phyloP scores from a whole-genome alignment of 2,888 invertebrate species.

The Pandemis heparana region DNA sequence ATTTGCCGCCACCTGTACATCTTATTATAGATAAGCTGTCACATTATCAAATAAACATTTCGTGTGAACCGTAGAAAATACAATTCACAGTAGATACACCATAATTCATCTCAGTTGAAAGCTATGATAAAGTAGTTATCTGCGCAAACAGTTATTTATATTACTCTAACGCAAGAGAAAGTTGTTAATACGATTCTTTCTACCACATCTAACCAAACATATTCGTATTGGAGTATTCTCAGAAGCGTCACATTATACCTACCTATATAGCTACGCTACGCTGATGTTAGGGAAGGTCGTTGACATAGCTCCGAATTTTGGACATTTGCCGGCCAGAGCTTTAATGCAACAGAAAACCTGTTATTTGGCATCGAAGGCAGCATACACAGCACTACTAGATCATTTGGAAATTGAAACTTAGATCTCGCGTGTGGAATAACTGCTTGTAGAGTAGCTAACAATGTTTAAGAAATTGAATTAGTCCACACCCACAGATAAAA shows the following conservation, averaged over 20 bases:
- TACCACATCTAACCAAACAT: slow-evolving; percentile 24
- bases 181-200: slow-evolving; percentile 39
- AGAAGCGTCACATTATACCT: not conserved
- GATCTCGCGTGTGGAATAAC: not conserved
- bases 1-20: no score
- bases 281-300: slow-evolving; percentile 41
- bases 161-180: slow-evolving; percentile 42
- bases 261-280: no score
- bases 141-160: slow-evolving; percentile 40
- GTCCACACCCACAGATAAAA: not conserved
- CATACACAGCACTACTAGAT: not conserved
- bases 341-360: not conserved
- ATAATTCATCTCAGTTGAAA: slow-evolving; percentile 31
- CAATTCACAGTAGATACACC: slow-evolving; percentile 3
- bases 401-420: not conserved
- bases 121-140: slow-evolving; percentile 30
- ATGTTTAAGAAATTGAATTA: not conserved
- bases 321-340: not conserved
- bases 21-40: no score
- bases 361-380: not conserved
- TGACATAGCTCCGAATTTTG: not conserved
- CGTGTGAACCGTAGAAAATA: slow-evolving; percentile 17
- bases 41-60: not conserved
- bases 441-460: not conserved
- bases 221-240: not conserved